phyloP scores from a whole-genome alignment of 1,140 invertebrate species.

The Metaphire vulgaris region DNA sequence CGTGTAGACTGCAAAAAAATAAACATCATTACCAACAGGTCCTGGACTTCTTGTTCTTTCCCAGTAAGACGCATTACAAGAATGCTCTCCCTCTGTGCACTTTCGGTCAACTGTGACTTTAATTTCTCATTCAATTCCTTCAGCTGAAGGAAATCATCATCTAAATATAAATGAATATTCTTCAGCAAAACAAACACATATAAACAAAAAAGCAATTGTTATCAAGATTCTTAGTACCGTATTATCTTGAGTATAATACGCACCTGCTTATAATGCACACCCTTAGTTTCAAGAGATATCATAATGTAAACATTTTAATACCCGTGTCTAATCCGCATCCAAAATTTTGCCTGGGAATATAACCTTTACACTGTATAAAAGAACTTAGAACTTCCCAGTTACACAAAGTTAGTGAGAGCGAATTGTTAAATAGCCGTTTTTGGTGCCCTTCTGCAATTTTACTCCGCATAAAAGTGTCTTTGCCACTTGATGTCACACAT shows the following conservation, averaged over 20 bases:
- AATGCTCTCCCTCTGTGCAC: slow-evolving; percentile 80
- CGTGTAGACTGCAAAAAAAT: no score
- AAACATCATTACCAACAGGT: slow-evolving; percentile 88
- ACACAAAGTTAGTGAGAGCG: no score
- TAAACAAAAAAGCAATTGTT: not conserved
- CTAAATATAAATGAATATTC: not conserved
- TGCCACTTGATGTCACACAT: no score
- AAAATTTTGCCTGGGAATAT: no score
- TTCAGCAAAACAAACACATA: not conserved
- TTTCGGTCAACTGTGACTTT: slow-evolving; percentile 72
- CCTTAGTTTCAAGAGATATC: no score
- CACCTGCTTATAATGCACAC: not conserved
- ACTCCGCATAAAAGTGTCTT: no score
- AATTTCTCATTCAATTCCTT: slow-evolving; percentile 53
- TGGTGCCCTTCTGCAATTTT: no score
- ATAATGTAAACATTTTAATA: no score
- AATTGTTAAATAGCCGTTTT: no score
- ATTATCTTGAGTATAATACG: not conserved
- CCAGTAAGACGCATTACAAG: slow-evolving; percentile 80
- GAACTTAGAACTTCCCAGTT: no score
- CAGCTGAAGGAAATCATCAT: not conserved
- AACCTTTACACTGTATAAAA: no score
- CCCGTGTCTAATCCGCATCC: no score
- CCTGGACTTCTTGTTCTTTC: slow-evolving; percentile 93
- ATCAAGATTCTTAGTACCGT: not conserved